Percentiles rank a stretch among this genome's conserved stretches.
Conservation (phyloP, 2,797 vertebrate genomes). For the Spea hammondii region DNA sequence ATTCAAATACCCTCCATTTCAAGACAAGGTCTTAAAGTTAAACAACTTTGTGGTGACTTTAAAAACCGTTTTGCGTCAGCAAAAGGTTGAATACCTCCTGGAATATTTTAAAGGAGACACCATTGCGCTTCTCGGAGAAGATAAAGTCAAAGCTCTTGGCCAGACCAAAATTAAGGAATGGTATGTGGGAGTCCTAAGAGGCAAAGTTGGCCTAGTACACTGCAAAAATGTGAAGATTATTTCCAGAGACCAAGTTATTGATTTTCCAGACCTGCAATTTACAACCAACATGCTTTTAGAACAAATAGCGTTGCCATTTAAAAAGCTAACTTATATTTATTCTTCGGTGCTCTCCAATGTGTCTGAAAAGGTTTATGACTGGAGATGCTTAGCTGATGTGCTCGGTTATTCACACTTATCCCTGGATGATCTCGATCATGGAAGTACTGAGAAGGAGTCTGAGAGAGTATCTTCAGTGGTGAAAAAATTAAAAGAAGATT, state of each 20-base stretch:
- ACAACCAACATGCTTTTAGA: constrained; percentile 80
- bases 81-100: constrained; percentile 86
- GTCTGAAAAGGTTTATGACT: constrained; percentile 81
- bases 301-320: constrained; percentile 87
- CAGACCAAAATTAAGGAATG: constrained; percentile 92
- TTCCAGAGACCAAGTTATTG: constrained; percentile 84
- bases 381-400: constrained; percentile 83
- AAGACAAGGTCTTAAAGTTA: constrained; percentile 73
- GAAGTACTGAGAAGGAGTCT: constrained; percentile 73
- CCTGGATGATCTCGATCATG: constrained; percentile 71
- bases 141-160: constrained; percentile 85
- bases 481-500: constrained; percentile 94
- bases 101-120: constrained; percentile 98
- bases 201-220: constrained; percentile 85
- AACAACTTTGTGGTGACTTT: constrained; percentile 83
- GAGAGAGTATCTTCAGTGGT: constrained; percentile 87
- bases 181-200: constrained; percentile 88
- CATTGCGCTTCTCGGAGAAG: constrained; percentile 84
- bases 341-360: constrained; percentile 86
- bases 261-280: constrained; percentile 73
- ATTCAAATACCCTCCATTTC: constrained; percentile 77
- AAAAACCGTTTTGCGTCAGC: constrained; percentile 89
- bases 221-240: constrained; percentile 92
- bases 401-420: constrained; percentile 79
- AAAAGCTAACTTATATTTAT: constrained; percentile 94